phyloP scores from a whole-genome alignment of 2,888 invertebrate genomes.

The Myopa tessellatipennis region DNA sequence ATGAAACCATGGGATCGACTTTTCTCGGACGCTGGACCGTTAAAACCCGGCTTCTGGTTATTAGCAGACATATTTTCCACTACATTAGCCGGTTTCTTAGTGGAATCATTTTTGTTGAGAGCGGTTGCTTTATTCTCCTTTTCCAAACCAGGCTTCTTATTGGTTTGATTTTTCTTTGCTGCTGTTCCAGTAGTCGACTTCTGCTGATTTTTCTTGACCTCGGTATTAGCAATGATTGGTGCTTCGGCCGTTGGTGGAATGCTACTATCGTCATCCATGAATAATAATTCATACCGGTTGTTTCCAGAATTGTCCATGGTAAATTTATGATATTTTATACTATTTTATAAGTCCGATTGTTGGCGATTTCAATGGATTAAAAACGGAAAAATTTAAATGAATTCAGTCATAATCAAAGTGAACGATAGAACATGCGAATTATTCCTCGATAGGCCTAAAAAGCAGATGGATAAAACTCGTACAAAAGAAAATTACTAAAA shows the following conservation, averaged over 20 bases:
- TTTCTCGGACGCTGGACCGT: background rate
- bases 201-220: constrained; percentile 51
- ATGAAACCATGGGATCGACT: background rate
- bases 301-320: constrained; percentile 62
- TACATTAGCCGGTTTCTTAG: constrained; percentile 41
- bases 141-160: constrained; percentile 51
- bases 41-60: constrained; percentile 1
- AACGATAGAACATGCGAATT: constrained; percentile 20
- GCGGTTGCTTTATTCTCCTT: constrained; percentile 63
- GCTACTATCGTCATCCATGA: constrained; percentile 61
- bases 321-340: background rate
- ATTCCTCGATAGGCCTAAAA: constrained; percentile 17
- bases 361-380: constrained; percentile 28
- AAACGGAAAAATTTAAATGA: constrained; percentile 13
- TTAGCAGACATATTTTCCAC: background rate
- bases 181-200: constrained; percentile 47
- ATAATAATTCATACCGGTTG: constrained; percentile 66
- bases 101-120: constrained; percentile 55
- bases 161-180: constrained; percentile 28
- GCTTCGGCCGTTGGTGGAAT: constrained; percentile 30
- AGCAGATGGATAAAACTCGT: constrained; percentile 17
- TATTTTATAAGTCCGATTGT: constrained; percentile 5
- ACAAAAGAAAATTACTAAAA: constrained; percentile 21
- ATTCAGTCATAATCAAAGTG: constrained; percentile 26
- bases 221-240: constrained; percentile 48